phyloP scores from a whole-genome alignment of 2,888 invertebrate species.

The Aphidius colemani region DNA sequence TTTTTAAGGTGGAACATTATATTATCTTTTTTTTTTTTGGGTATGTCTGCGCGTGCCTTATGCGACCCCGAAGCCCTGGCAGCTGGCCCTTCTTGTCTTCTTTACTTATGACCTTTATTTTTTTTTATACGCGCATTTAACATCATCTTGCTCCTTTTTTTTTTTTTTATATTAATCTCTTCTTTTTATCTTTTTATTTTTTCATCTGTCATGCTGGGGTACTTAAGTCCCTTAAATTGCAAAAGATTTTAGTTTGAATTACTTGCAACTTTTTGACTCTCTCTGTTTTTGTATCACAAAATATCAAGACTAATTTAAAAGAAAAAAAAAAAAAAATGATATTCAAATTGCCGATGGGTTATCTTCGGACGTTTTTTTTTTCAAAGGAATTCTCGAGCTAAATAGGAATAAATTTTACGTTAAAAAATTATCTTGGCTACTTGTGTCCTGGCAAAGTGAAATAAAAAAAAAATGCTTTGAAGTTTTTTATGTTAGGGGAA shows the following conservation, averaged over 20 bases:
- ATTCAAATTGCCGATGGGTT: background rate
- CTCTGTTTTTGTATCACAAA: too few relatives aligned
- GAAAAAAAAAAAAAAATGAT: background rate
- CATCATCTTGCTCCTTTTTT: background rate
- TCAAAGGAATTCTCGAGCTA: background rate
- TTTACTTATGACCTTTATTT: slow-evolving; percentile 9
- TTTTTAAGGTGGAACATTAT: too few relatives aligned
- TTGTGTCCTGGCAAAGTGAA: background rate
- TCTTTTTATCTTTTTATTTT: slow-evolving; percentile 3
- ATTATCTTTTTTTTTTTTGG: slow-evolving; percentile 1
- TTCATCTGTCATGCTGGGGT: background rate
- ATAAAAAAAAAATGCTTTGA: slow-evolving; percentile 4
- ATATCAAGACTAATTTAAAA: too few relatives aligned
- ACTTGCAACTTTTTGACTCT: too few relatives aligned
- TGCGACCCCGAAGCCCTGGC: slow-evolving; percentile 16
- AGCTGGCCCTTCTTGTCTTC: slow-evolving; percentile 21
- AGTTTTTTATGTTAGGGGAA: background rate
- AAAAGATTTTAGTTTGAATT: too few relatives aligned
- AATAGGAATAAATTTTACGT: background rate
- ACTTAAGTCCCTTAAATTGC: too few relatives aligned
- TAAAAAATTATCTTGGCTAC: slow-evolving; percentile 8
- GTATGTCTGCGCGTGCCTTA: slow-evolving; percentile 21
- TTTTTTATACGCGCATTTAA: background rate
- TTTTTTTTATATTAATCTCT: background rate
- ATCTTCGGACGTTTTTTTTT: background rate